Conservation (phyloP, 2,888 invertebrate genomes). For the Dasypogon diadema region DNA sequence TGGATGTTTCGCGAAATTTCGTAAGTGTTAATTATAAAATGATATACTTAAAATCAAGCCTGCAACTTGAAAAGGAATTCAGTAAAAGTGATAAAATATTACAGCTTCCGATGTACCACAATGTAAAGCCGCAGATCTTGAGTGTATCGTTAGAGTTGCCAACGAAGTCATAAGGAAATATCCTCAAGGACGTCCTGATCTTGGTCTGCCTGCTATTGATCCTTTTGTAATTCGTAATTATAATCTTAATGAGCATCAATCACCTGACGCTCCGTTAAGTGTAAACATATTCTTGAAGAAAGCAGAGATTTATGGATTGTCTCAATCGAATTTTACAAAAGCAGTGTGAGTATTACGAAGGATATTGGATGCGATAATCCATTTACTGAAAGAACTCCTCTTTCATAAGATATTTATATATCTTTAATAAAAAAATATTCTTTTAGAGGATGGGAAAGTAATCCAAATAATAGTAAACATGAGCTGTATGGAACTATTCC, state of each 20-base stretch:
- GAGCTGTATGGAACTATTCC: slow-evolving; percentile 58
- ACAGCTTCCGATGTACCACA: slow-evolving; percentile 59
- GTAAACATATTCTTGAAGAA: slow-evolving; percentile 57
- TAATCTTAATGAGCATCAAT: too few species aligned
- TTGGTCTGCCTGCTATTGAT: slow-evolving; percentile 50
- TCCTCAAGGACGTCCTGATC: slow-evolving; percentile 54
- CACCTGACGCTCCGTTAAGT: slow-evolving; percentile 54
- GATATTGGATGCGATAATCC: too few species aligned
- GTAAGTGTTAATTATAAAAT: slow-evolving; percentile 26
- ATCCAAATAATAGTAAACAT: slow-evolving; percentile 58
- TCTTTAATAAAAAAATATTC: too few species aligned
- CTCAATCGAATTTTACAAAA: too few species aligned
- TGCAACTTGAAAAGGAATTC: too few species aligned
- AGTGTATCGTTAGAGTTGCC: slow-evolving; percentile 58
- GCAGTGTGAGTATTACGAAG: too few species aligned
- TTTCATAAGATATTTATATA: too few species aligned
- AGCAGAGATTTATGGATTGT: slow-evolving; percentile 55
- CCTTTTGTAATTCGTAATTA: slow-evolving; percentile 15
- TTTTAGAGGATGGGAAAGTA: slow-evolving; percentile 60
- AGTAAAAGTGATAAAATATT: neutral
- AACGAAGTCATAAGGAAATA: slow-evolving; percentile 51
- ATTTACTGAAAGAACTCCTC: too few species aligned
- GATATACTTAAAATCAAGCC: neutral
- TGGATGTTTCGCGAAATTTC: slow-evolving; percentile 13
- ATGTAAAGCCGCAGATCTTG: slow-evolving; percentile 59